Evolutionary conservation across 2,888 invertebrate species (phyloP).

Genomic region (Caenorhabditis sp.): DNA sequence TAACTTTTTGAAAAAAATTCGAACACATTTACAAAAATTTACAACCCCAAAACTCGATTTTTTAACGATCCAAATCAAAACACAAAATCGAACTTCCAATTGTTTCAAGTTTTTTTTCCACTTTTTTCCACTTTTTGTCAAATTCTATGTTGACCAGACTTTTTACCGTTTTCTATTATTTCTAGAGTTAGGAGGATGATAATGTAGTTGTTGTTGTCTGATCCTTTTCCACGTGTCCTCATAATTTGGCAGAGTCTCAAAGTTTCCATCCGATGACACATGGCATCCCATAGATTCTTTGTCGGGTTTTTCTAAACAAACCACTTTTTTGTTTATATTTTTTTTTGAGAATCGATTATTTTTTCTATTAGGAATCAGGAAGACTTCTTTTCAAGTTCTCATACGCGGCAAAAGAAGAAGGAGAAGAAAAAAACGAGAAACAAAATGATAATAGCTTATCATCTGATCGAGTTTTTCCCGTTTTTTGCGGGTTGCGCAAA

Average conservation of each 20-base stretch:
- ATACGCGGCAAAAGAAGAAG: not conserved
- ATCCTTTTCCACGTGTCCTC: not conserved
- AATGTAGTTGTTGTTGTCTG: not conserved
- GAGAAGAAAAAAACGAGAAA: not conserved
- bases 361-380: not conserved
- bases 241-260: conserved; percentile 10
- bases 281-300: conserved; percentile 31
- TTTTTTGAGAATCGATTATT: not conserved
- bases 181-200: not conserved
- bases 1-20: no score
- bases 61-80: no score
- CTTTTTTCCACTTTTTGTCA: not conserved
- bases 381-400: not conserved
- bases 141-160: not conserved
- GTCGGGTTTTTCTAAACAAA: not conserved
- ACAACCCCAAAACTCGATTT: no score
- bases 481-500: not conserved
- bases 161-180: not conserved
- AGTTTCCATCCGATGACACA: conserved; percentile 35
- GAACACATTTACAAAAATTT: no score
- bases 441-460: conserved; percentile 5
- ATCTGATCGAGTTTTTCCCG: conserved; percentile 7
- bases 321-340: not conserved
- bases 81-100: no score
- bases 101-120: no score